These are phyloP conservation scores for Eutolmus rufibarbis DNA, from an alignment of 2,888 invertebrate species.

Conservation along the genomic window DNA sequence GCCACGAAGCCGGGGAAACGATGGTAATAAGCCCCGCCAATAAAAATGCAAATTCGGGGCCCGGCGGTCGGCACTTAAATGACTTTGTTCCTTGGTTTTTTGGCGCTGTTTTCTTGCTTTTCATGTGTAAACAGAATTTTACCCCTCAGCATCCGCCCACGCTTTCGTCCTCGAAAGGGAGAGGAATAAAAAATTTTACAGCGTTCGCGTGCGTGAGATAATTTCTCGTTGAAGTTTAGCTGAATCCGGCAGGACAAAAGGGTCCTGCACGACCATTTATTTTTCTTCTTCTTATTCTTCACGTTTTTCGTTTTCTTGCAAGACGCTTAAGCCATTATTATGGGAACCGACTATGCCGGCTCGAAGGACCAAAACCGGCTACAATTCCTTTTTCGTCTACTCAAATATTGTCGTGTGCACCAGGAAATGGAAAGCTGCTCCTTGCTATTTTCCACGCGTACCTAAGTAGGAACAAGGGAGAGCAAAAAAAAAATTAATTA, in stretches of 20 bases:
- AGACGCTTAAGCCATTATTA: neutral
- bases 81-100: slow-evolving; percentile 2
- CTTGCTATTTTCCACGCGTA: neutral
- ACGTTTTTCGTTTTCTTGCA: no score
- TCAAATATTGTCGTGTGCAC: slow-evolving; percentile 4
- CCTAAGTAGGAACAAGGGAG: neutral
- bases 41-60: slow-evolving; percentile 14
- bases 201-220: slow-evolving; percentile 16
- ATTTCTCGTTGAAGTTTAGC: neutral
- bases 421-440: neutral
- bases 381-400: neutral
- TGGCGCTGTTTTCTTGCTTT: neutral
- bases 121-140: slow-evolving; percentile 5
- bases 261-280: neutral
- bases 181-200: neutral
- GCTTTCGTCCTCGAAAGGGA: neutral
- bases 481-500: slow-evolving; percentile 1
- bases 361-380: neutral
- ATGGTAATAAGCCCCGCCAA: slow-evolving; percentile 18
- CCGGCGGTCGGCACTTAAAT: neutral
- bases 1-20: slow-evolving; percentile 5
- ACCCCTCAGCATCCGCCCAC: neutral
- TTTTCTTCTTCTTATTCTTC: neutral
- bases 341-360: neutral
- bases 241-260: neutral